Evolutionary conservation across 2,113 vertebrate genomes (phyloP).

Genomic region (Tonatia bakeri): DNA sequence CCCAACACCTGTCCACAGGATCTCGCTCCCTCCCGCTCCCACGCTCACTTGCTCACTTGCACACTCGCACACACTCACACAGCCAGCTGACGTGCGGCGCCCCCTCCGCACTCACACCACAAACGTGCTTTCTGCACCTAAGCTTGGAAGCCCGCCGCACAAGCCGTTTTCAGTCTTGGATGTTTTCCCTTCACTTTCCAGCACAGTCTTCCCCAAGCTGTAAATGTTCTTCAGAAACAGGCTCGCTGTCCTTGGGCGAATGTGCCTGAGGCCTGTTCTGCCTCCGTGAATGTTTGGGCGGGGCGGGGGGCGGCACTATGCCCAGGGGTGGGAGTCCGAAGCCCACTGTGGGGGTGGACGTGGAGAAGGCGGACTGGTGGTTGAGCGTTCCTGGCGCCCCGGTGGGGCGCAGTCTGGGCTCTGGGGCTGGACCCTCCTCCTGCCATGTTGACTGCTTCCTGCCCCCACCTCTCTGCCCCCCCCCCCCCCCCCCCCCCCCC

Average conservation of each 20-base stretch:
- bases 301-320: neutral
- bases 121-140: neutral
- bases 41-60: neutral
- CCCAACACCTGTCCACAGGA: neutral
- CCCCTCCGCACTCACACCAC: neutral
- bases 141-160: neutral
- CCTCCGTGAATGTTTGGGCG: neutral
- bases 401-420: neutral
- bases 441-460: rapidly evolving
- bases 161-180: neutral
- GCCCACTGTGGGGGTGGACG: rapidly evolving
- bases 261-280: neutral
- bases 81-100: neutral
- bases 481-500: neutral
- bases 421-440: neutral
- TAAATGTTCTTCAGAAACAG: neutral
- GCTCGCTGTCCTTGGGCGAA: neutral
- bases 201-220: neutral
- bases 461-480: neutral
- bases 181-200: neutral
- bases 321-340: neutral
- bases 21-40: neutral
- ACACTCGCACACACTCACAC: too few species aligned
- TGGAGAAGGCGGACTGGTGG: rapidly evolving
- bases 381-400: rapidly evolving